Conservation (phyloP, 2,797 vertebrate genomes). For the Oreochromis grahami region DNA sequence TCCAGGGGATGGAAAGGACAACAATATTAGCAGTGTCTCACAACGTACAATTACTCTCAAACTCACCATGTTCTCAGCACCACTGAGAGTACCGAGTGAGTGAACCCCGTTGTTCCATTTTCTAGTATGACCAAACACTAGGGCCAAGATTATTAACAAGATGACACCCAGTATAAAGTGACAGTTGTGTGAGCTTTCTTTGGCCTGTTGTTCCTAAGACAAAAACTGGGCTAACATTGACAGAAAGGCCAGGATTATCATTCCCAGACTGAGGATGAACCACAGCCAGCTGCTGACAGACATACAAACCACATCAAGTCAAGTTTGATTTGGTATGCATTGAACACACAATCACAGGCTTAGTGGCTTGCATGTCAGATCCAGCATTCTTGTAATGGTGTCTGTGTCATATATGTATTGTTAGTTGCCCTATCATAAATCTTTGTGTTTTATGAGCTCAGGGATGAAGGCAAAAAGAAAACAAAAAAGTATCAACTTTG, state of each 20-base stretch:
- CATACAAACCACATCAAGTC: constrained; percentile 18
- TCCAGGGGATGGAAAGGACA: not conserved
- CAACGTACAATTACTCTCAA: not conserved
- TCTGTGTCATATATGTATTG: not conserved
- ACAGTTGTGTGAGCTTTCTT: not conserved
- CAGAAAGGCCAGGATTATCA: not conserved
- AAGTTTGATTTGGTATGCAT: constrained; percentile 4
- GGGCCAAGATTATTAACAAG: not conserved
- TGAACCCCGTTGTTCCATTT: not conserved
- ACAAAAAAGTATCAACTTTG: constrained; percentile 1
- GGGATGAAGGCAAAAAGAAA: not conserved
- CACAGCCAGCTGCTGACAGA: constrained; percentile 21
- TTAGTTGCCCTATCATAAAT: not conserved
- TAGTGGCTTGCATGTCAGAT: not conserved
- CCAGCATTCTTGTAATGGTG: not conserved
- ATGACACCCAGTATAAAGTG: not conserved
- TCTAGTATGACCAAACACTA: not conserved
- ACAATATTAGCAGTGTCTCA: not conserved
- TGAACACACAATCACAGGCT: constrained; percentile 12
- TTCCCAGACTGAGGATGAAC: not conserved
- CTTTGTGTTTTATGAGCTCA: not conserved
- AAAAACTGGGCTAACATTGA: not conserved
- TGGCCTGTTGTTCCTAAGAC: not conserved
- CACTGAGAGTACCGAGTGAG: not conserved
- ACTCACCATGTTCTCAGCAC: not conserved